These are phyloP conservation scores for Drosophila micromelanica DNA, from an alignment of 1,140 invertebrate species.

Conservation along the genomic window DNA sequence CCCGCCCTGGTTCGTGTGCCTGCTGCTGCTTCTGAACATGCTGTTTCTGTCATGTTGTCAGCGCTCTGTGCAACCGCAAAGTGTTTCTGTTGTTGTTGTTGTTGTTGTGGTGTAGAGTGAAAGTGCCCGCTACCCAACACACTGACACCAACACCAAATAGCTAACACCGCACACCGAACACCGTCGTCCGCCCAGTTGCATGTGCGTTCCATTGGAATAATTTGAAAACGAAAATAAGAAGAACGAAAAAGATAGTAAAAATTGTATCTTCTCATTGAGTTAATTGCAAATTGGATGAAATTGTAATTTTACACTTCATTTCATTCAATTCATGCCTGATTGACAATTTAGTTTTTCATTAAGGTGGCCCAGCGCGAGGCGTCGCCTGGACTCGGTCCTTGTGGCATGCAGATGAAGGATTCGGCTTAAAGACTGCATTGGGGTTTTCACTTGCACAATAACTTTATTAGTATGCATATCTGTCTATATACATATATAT, in stretches of 20 bases:
- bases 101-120: conserved; percentile 44
- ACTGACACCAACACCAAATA: conserved; percentile 2
- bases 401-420: background rate
- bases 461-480: background rate
- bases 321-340: conserved; percentile 83
- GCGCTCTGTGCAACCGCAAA: conserved; percentile 47
- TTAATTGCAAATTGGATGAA: conserved; percentile 84
- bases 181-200: conserved; percentile 29
- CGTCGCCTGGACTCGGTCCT: background rate
- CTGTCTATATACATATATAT: background rate
- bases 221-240: conserved; percentile 74
- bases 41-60: conserved; percentile 40
- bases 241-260: conserved; percentile 44
- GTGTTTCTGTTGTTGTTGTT: conserved; percentile 44
- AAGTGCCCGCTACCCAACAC: conserved; percentile 45
- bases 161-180: background rate
- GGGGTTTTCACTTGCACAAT: background rate
- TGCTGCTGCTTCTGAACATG: background rate
- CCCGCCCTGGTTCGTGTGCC: background rate
- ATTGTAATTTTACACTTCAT: conserved; percentile 84
- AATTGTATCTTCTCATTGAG: conserved; percentile 76
- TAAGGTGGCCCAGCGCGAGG: conserved; percentile 55
- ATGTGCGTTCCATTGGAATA: conserved; percentile 79
- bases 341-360: conserved; percentile 84
- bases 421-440: background rate